Conservation (phyloP, 2,113 vertebrate species). For the Ciconia boyciana region DNA sequence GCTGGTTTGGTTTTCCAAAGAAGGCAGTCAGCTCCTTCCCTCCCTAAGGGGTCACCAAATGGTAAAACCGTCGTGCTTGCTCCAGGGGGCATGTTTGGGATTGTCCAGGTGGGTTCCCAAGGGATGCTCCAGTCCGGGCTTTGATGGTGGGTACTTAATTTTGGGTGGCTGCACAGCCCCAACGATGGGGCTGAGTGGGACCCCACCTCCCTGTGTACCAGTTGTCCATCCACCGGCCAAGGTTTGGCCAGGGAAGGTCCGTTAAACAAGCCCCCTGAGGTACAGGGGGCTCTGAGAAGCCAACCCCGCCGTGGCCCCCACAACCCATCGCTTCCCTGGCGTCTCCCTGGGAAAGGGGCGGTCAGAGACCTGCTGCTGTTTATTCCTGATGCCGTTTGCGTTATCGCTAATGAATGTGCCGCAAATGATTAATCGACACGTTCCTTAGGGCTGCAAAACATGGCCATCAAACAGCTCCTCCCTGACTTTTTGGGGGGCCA, state of each 20-base stretch:
- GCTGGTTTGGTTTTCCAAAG: not conserved
- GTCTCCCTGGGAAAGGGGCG: not conserved
- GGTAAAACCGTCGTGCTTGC: not conserved
- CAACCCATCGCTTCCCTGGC: not conserved
- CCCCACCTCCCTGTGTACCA: accelerated
- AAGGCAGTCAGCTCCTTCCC: not conserved
- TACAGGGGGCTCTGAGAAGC: not conserved
- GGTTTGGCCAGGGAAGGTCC: not conserved
- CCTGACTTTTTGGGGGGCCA: not conserved
- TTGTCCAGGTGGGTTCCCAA: not conserved
- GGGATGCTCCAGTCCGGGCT: not conserved
- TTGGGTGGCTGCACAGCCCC: not conserved
- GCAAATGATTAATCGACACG: accelerated
- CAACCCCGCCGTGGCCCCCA: accelerated
- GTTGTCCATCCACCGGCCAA: not conserved
- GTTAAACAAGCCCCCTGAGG: accelerated
- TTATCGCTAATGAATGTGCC: not conserved
- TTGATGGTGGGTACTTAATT: not conserved
- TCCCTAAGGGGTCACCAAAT: not conserved
- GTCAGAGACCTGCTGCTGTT: accelerated
- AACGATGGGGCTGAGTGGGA: not conserved
- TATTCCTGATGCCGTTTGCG: accelerated
- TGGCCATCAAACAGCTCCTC: not conserved
- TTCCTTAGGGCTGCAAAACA: not conserved
- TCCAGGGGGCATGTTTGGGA: not conserved